These are phyloP conservation scores for Bicyclus anynana DNA, from an alignment of 1,140 invertebrate genomes.

Conservation along the genomic window DNA sequence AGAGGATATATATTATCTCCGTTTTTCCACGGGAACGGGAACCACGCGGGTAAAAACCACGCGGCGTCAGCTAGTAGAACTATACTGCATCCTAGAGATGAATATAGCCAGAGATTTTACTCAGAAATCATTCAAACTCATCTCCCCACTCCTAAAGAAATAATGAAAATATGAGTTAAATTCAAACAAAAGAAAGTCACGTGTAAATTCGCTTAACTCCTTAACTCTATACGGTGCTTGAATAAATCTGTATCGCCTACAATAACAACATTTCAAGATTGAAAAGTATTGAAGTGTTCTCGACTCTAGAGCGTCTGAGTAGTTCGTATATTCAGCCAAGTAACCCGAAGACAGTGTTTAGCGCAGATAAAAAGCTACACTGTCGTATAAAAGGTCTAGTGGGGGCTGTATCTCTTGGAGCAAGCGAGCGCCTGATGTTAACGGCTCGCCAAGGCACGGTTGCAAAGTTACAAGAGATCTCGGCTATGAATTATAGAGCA, in stretches of 20 bases:
- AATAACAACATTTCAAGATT: neutral
- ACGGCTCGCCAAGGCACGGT: slow-evolving; percentile 30
- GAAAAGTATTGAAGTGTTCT: neutral
- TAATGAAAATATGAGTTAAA: too few relatives aligned
- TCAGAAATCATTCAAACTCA: too few relatives aligned
- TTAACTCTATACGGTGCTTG: too few relatives aligned
- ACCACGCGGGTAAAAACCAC: too few relatives aligned
- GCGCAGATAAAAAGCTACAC: slow-evolving; percentile 41
- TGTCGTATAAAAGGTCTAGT: slow-evolving; percentile 37
- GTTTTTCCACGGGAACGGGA: too few relatives aligned
- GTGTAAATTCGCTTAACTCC: too few relatives aligned
- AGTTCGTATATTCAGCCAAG: slow-evolving; percentile 32
- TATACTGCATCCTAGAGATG: too few relatives aligned
- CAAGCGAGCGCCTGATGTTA: slow-evolving; percentile 31
- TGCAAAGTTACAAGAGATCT: slow-evolving; percentile 22
- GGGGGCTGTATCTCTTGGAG: slow-evolving; percentile 33
- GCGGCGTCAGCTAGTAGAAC: too few relatives aligned
- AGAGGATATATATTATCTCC: too few relatives aligned
- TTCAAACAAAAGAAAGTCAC: too few relatives aligned
- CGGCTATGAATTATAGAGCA: slow-evolving; percentile 17
- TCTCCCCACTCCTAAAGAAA: too few relatives aligned
- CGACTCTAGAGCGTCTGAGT: slow-evolving; percentile 2
- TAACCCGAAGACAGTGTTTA: slow-evolving; percentile 41
- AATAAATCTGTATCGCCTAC: neutral
- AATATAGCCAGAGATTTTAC: too few relatives aligned